A percentile compares a stretch with the other conserved stretches of the same genome.
Conservation (phyloP, 1,140 invertebrate species). For the Drosophila auraria region DNA sequence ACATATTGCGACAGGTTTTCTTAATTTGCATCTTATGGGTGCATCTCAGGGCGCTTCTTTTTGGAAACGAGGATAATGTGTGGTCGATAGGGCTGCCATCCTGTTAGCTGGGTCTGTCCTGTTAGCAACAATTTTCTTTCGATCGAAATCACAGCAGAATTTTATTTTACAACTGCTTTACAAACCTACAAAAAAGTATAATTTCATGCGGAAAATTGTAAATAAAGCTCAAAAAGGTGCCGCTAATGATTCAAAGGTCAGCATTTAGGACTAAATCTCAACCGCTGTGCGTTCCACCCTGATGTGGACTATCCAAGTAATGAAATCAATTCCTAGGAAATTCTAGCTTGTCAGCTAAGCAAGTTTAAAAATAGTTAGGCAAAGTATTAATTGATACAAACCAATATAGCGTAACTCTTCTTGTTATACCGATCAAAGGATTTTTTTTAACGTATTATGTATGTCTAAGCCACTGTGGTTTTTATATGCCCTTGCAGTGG, state of each 20-base stretch:
- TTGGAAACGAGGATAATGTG: constrained; percentile 12
- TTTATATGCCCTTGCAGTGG: background rate
- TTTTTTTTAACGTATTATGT: too few relatives aligned
- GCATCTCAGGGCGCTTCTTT: constrained; percentile 12
- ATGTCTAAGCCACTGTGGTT: too few relatives aligned
- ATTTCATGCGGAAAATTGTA: background rate
- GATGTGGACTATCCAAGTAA: background rate
- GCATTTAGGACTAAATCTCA: background rate
- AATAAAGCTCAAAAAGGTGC: background rate
- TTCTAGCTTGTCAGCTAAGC: background rate
- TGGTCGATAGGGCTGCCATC: background rate
- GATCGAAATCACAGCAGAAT: background rate
- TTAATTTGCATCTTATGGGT: constrained; percentile 62
- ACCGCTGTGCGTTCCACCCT: background rate
- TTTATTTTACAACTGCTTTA: background rate
- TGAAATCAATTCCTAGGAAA: background rate
- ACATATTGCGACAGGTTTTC: constrained; percentile 77
- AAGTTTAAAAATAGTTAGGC: too few relatives aligned
- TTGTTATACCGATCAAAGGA: background rate
- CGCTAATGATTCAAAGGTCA: background rate
- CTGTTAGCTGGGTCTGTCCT: constrained; percentile 6
- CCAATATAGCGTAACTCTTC: background rate
- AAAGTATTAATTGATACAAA: too few relatives aligned
- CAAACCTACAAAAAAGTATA: background rate
- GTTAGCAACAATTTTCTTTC: background rate